These are phyloP conservation scores for Rhinichthys klamathensis DNA, from an alignment of 2,113 vertebrate genomes.

Conservation along the genomic window DNA sequence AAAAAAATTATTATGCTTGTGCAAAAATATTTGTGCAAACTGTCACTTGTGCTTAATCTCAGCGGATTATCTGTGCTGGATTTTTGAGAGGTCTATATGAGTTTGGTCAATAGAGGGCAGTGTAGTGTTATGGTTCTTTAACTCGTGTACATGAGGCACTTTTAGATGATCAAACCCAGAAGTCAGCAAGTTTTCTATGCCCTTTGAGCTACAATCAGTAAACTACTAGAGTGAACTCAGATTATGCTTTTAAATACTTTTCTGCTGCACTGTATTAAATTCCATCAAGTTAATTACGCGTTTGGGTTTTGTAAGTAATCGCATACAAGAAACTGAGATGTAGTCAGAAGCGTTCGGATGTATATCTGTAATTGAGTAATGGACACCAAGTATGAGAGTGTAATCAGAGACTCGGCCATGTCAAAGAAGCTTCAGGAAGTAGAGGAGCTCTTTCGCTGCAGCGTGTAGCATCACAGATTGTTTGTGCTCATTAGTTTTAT, in stretches of 20 bases:
- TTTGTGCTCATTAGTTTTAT: slow-evolving; percentile 38
- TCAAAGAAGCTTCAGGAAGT: not conserved
- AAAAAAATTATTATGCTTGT: not conserved
- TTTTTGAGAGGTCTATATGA: not conserved
- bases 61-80: not conserved
- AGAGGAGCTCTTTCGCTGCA: not conserved
- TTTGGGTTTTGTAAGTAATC: slow-evolving; percentile 52
- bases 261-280: not conserved
- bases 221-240: not conserved
- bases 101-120: slow-evolving; percentile 65
- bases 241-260: not conserved
- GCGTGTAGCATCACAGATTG: not conserved
- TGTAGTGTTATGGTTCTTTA: slow-evolving; percentile 42
- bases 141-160: not conserved
- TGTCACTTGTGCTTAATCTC: not conserved
- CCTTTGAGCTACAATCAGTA: not conserved
- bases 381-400: slow-evolving; percentile 63
- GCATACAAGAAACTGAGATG: slow-evolving; percentile 63
- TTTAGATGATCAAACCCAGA: not conserved
- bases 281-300: slow-evolving; percentile 40
- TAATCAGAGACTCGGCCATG: slow-evolving; percentile 61
- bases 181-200: not conserved
- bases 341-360: slow-evolving; percentile 64
- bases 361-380: slow-evolving; percentile 65
- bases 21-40: not conserved